phyloP scores from a whole-genome alignment of 2,113 vertebrate species.

The Hypocryptadius cinnamomeus region DNA sequence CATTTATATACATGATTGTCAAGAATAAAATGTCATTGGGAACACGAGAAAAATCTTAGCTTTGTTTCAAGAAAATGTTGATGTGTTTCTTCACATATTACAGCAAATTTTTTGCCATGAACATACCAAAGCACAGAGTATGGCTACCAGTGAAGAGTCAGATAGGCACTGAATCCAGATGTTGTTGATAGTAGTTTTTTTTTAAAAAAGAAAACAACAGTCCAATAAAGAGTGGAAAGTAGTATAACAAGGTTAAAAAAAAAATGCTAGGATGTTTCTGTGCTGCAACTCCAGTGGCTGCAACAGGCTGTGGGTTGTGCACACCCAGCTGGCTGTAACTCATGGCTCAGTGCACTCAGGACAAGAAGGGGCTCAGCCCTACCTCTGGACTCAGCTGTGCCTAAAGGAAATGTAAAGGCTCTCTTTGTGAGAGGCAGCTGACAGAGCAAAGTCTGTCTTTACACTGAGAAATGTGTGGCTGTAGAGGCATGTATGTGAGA shows the following conservation, averaged over 20 bases:
- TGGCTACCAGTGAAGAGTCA: background rate
- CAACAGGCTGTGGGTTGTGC: background rate
- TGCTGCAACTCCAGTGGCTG: background rate
- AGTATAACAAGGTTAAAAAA: background rate
- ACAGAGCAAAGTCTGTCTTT: background rate
- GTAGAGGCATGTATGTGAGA: background rate
- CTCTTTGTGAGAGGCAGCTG: background rate
- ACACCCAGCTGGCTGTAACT: background rate
- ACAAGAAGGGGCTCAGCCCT: background rate
- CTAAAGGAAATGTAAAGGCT: background rate
- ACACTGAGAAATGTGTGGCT: background rate
- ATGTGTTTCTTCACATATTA: background rate
- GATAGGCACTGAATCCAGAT: background rate
- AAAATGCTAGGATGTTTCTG: background rate
- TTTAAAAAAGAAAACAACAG: background rate
- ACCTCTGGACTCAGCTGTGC: background rate
- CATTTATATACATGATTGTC: background rate
- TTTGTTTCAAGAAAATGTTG: background rate
- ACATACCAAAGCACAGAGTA: background rate
- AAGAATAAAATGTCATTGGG: background rate
- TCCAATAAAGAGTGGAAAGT: background rate
- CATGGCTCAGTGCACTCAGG: background rate
- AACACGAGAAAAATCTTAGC: background rate
- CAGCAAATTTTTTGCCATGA: background rate
- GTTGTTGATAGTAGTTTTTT: background rate